Base-by-base conservation (phyloP, 2,113 vertebrate genomes). In the Scolopax mira region DNA sequence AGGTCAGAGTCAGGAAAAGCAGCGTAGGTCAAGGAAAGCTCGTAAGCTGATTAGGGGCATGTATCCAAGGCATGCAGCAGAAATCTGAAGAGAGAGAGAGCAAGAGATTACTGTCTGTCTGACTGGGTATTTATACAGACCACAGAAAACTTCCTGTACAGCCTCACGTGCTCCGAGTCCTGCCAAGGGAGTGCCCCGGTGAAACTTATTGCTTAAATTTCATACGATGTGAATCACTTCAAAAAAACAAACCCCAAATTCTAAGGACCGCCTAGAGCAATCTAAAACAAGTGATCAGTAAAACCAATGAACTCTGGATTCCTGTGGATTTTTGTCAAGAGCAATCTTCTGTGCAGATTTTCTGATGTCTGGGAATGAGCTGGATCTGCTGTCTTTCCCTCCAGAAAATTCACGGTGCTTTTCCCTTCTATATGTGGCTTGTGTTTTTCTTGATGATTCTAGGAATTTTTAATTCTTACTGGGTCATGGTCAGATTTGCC, bases 71-170 rank as follows among this genome's bases (percentile, higher is more conserved):
- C 66, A 10, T 57, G 88, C 60, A 54, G 83, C 4, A 84, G 82
- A 88, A 60, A 66, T 69, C 97, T 97, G 89, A 83, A 80, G 84
- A 11, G n/a, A 71, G 61, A 93, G 72, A 86, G 65, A 92, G 75
- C 83, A 79, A 85, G 31, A 78, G 80, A 91, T 97, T 97, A 97
- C 46, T 86, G 95, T 87, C 88, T 96, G 62, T 82, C 58, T 65
- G 69, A 69, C 41, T 48, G 23, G 80, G 37, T 95, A 92, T 97
- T 97, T 97, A 92, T 95, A 90, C 94, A 94, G 44, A 51, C 65
- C 65, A 35, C n/a, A 61, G 30, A 41, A 55, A 91, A 54, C 17
- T 84, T 94, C 85, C 85, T 90, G 37, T 42, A 37, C 42, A 73
- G 51, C 22, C 37, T 96, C 69, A 79, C 0, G 4, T 23, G 31